phyloP scores from a whole-genome alignment of 1,140 invertebrate species.

The Megalonaias nervosa region DNA sequence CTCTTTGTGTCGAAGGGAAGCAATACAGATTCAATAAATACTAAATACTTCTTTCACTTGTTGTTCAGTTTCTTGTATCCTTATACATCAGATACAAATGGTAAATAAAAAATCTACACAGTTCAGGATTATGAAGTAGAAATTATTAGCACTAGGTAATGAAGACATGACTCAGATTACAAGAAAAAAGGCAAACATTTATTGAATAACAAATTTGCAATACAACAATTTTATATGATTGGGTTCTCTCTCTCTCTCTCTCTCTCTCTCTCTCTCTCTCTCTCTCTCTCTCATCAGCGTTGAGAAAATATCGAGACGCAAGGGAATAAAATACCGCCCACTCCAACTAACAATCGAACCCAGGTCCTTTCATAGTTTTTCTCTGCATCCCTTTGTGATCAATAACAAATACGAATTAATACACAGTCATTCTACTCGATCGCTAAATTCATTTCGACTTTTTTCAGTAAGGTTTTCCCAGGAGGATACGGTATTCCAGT shows the following conservation, averaged over 20 bases:
- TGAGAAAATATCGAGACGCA: not conserved
- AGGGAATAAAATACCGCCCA: not conserved
- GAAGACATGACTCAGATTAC: not conserved
- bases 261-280: conserved; percentile 8
- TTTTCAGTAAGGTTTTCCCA: too few species aligned
- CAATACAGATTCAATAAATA: too few species aligned
- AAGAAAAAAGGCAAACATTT: not conserved
- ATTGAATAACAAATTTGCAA: not conserved
- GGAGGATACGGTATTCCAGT: too few species aligned
- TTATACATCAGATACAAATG: too few species aligned
- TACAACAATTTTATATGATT: not conserved
- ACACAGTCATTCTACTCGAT: too few species aligned
- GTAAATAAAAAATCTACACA: not conserved
- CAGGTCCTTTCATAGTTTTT: too few species aligned
- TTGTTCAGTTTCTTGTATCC: too few species aligned
- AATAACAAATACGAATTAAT: too few species aligned
- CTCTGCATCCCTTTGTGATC: too few species aligned
- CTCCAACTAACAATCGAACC: not conserved
- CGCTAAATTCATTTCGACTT: too few species aligned
- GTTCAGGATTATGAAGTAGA: not conserved
- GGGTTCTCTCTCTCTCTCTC: not conserved
- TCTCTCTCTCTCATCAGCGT: conserved; percentile 8
- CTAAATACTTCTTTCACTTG: too few species aligned
- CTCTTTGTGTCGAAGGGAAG: too few species aligned
- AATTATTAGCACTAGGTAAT: not conserved